These are phyloP conservation scores for Tringa solitaria DNA, from an alignment of 2,113 vertebrate species.

Conservation along the genomic window DNA sequence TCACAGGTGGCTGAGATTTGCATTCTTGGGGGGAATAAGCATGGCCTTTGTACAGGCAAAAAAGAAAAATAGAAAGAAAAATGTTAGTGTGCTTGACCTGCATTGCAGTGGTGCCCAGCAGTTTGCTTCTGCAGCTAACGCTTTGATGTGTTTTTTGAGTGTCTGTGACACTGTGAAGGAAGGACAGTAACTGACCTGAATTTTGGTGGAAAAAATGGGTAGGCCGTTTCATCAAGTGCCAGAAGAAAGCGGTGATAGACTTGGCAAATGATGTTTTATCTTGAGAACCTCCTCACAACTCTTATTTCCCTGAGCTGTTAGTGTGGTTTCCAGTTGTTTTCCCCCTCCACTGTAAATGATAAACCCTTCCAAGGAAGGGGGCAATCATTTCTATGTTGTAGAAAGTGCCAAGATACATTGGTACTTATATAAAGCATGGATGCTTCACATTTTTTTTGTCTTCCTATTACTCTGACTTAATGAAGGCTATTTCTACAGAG, in stretches of 20 bases:
- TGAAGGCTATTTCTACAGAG: neutral
- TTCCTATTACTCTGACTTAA: neutral
- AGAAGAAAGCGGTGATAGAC: neutral
- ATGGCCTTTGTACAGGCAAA: neutral
- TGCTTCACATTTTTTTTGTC: neutral
- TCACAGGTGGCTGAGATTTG: neutral
- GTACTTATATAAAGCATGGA: neutral
- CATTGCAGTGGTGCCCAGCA: neutral
- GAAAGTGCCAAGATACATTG: neutral
- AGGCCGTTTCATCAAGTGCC: neutral
- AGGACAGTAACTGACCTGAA: neutral
- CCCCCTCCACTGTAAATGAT: neutral
- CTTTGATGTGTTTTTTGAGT: neutral
- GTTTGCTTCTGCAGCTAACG: neutral
- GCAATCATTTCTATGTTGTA: neutral
- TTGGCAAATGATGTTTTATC: neutral
- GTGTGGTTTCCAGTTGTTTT: neutral
- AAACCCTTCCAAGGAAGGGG: neutral
- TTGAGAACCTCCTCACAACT: neutral
- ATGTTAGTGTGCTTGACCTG: neutral
- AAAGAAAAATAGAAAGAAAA: neutral
- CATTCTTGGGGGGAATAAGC: accelerated
- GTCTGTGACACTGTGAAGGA: neutral
- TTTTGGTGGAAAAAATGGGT: neutral
- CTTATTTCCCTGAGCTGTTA: neutral